Evolutionary conservation across 2,888 invertebrate genomes (phyloP).

Genomic region (Adineta ricciae): DNA sequence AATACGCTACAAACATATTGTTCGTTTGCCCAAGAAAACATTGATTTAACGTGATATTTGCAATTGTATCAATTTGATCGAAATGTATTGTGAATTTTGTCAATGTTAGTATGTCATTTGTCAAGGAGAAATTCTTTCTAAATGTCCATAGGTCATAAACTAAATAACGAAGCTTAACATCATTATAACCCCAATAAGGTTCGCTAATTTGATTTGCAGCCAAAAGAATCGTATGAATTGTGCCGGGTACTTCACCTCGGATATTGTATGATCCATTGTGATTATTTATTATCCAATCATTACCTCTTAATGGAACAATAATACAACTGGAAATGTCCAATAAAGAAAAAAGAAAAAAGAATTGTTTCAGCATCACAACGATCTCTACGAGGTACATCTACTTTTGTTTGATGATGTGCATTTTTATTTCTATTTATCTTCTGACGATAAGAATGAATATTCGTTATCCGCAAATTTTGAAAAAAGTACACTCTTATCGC

Average conservation of each 20-base stretch:
- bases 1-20: background rate
- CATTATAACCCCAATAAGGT: background rate
- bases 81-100: background rate
- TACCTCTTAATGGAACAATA: background rate
- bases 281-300: background rate
- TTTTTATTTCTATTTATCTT: too few species aligned
- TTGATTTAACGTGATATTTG: conserved; percentile 35
- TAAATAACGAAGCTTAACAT: background rate
- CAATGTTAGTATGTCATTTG: background rate
- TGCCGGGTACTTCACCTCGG: background rate
- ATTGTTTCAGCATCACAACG: too few species aligned
- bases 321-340: too few species aligned
- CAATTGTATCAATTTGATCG: conserved; percentile 34
- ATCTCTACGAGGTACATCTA: too few species aligned
- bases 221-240: background rate
- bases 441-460: too few species aligned
- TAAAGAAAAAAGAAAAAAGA: too few species aligned
- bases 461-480: too few species aligned
- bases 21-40: conserved; percentile 18
- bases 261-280: background rate
- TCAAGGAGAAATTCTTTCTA: background rate
- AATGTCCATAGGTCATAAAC: background rate
- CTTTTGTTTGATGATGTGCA: too few species aligned
- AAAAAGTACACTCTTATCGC: too few species aligned
- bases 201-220: background rate